phyloP scores from a whole-genome alignment of 2,797 vertebrate genomes.

The Thunnus albacares region DNA sequence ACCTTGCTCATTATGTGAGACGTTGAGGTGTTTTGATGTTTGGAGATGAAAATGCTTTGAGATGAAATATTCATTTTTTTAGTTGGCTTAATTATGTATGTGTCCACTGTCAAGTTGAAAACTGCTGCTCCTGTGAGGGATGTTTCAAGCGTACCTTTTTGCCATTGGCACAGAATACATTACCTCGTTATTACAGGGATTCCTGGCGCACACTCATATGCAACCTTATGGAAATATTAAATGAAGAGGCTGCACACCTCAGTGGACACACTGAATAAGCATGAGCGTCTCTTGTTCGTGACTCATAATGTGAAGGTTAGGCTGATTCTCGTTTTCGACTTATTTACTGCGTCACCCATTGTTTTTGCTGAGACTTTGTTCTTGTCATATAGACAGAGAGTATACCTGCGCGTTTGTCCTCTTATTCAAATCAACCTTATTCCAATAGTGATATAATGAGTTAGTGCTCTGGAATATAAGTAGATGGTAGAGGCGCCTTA shows the following conservation, averaged over 20 bases:
- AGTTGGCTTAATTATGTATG: slow-evolving; percentile 82
- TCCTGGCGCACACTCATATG: slow-evolving; percentile 65
- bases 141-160: slow-evolving; percentile 80
- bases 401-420: slow-evolving; percentile 20
- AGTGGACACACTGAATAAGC: slow-evolving; percentile 80
- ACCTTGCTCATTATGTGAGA: slow-evolving; percentile 80
- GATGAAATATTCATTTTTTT: slow-evolving; percentile 82
- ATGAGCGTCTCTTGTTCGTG: slow-evolving; percentile 68
- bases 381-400: slow-evolving; percentile 3
- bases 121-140: slow-evolving; percentile 76
- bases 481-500: slow-evolving; percentile 42
- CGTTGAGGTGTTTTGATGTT: slow-evolving; percentile 83
- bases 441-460: slow-evolving; percentile 1
- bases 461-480: slow-evolving; percentile 30
- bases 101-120: slow-evolving; percentile 82
- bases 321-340: slow-evolving; percentile 62
- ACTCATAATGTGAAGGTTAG: slow-evolving; percentile 66
- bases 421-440: slow-evolving; percentile 20
- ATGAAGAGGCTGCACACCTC: slow-evolving; percentile 80
- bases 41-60: slow-evolving; percentile 78
- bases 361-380: slow-evolving; percentile 37
- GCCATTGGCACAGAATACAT: slow-evolving; percentile 83
- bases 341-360: slow-evolving; percentile 32
- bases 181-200: slow-evolving; percentile 74
- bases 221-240: slow-evolving; percentile 86